Evolutionary conservation across 2,797 vertebrate genomes (phyloP).

Genomic region (Gallinago solitaria): DNA sequence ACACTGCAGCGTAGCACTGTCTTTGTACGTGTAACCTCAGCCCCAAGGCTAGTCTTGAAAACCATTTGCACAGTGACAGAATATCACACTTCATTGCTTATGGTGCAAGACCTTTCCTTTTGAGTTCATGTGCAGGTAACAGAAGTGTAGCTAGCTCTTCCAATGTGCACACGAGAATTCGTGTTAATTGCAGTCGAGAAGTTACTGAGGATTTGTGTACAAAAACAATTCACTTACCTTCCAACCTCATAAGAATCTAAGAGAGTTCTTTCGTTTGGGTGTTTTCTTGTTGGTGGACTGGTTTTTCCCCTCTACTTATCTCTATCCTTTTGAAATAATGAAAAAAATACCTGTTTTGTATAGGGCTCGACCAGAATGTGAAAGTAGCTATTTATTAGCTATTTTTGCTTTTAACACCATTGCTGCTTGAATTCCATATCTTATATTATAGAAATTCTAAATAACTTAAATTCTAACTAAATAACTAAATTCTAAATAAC

Average conservation of each 20-base stretch:
- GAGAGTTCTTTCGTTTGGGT: background rate
- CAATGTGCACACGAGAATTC: accelerated
- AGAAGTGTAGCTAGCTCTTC: background rate
- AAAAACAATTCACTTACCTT: background rate
- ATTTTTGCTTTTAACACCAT: background rate
- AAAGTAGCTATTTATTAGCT: background rate
- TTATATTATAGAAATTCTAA: background rate
- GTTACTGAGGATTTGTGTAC: background rate
- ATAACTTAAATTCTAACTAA: background rate
- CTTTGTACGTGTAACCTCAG: background rate
- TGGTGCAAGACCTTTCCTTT: background rate
- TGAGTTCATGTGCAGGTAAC: background rate
- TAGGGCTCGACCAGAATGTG: background rate
- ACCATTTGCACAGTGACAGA: background rate
- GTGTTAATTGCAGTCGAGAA: background rate
- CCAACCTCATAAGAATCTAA: background rate
- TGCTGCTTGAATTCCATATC: background rate
- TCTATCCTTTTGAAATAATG: background rate
- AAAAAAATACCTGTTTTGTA: background rate
- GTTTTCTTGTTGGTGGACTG: background rate
- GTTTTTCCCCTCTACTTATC: accelerated
- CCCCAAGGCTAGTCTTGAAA: background rate
- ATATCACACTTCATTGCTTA: background rate
- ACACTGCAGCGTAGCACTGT: background rate
- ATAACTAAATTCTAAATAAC: background rate